phyloP scores from a whole-genome alignment of 2,113 vertebrate genomes.

The Phylloscopus whistleri region DNA sequence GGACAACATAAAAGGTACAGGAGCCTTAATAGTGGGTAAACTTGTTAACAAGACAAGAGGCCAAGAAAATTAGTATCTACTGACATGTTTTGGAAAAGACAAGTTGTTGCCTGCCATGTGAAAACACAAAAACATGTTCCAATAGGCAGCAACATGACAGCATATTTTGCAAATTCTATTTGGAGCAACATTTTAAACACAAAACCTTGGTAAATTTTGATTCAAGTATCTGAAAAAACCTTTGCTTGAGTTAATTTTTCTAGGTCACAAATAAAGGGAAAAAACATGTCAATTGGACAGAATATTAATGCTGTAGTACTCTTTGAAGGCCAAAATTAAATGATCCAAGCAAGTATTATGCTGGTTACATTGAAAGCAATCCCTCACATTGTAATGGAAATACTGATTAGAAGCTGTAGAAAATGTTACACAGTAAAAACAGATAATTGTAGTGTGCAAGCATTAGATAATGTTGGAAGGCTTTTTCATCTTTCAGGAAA shows the following conservation, averaged over 20 bases:
- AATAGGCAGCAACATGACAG: neutral
- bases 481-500: neutral
- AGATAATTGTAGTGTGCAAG: neutral
- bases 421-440: neutral
- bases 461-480: neutral
- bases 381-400: conserved; percentile 3
- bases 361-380: neutral
- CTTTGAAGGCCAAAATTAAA: neutral
- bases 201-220: neutral
- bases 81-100: neutral
- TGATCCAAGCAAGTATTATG: neutral
- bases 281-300: neutral
- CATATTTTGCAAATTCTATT: neutral
- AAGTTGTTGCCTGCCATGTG: neutral
- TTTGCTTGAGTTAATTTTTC: neutral
- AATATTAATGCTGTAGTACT: neutral
- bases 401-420: neutral
- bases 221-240: neutral
- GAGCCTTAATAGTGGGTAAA: neutral
- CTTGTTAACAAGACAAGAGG: neutral
- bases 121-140: neutral
- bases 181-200: neutral
- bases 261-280: neutral
- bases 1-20: neutral
- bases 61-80: neutral